phyloP scores from a whole-genome alignment of 2,797 vertebrate genomes.

The Scleropages formosus region DNA sequence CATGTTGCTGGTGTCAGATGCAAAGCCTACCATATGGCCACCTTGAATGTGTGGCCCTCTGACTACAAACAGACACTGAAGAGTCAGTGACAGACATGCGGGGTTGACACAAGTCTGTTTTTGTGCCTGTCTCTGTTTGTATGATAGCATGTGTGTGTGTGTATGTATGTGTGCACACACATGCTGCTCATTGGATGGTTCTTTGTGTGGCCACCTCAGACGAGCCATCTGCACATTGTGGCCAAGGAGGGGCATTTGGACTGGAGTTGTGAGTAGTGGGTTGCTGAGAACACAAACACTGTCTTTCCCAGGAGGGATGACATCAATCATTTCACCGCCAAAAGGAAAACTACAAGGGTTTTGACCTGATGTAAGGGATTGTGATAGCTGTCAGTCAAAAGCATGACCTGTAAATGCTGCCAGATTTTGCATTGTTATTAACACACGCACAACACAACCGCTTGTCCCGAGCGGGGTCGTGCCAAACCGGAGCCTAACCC shows the following conservation, averaged over 20 bases:
- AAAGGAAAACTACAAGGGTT: neutral
- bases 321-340: neutral
- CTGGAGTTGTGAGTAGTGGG: neutral
- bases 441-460: no score
- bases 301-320: neutral
- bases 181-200: neutral
- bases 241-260: neutral
- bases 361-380: no score
- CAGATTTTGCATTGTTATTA: neutral
- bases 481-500: no score
- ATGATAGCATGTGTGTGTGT: neutral
- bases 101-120: neutral
- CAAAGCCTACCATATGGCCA: slow-evolving; percentile 56
- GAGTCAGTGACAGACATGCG: slow-evolving; percentile 10
- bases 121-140: neutral
- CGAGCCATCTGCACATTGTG: neutral
- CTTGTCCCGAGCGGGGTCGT: no score
- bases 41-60: slow-evolving; percentile 45
- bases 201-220: neutral
- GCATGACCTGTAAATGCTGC: neutral
- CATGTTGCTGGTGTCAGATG: neutral
- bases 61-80: slow-evolving; percentile 16
- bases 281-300: neutral
- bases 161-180: slow-evolving; percentile 3
- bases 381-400: slow-evolving; percentile 10